phyloP scores from a whole-genome alignment of 2,888 invertebrate genomes.

The Schrankia costaestrigalis region DNA sequence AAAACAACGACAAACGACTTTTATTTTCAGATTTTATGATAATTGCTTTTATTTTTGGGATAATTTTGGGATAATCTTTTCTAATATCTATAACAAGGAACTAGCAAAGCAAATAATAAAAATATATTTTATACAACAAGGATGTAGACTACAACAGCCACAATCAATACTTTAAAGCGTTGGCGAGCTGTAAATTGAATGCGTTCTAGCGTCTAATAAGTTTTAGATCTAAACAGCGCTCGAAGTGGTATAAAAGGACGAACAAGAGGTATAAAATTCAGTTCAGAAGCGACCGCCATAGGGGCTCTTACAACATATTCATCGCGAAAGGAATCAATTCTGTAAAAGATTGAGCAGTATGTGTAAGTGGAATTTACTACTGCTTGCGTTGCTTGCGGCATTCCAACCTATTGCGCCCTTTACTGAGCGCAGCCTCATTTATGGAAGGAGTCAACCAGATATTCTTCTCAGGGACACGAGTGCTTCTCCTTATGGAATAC shows the following conservation, averaged over 20 bases:
- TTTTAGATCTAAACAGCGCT: constrained; percentile 47
- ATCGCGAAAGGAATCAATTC: constrained; percentile 39
- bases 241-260: constrained; percentile 56
- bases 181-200: constrained; percentile 71
- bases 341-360: constrained; percentile 56
- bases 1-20: too few relatives aligned
- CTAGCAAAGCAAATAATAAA: too few relatives aligned
- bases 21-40: too few relatives aligned
- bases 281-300: constrained; percentile 59
- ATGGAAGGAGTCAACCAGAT: constrained; percentile 56
- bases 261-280: constrained; percentile 38
- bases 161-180: constrained; percentile 34
- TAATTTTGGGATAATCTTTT: too few relatives aligned
- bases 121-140: too few relatives aligned
- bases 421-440: constrained; percentile 56
- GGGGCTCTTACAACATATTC: constrained; percentile 49
- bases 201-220: constrained; percentile 72
- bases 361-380: constrained; percentile 75
- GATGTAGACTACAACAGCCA: constrained; percentile 18
- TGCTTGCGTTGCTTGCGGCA: constrained; percentile 65
- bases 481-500: constrained; percentile 34
- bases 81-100: too few relatives aligned
- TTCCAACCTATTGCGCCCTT: constrained; percentile 60
- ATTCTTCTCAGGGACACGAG: constrained; percentile 37
- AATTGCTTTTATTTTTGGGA: too few relatives aligned